Evolutionary conservation across 2,888 invertebrate species (phyloP), one percentile per base, ranked within the genome.

Genomic region (Pandemis heparana): DNA sequence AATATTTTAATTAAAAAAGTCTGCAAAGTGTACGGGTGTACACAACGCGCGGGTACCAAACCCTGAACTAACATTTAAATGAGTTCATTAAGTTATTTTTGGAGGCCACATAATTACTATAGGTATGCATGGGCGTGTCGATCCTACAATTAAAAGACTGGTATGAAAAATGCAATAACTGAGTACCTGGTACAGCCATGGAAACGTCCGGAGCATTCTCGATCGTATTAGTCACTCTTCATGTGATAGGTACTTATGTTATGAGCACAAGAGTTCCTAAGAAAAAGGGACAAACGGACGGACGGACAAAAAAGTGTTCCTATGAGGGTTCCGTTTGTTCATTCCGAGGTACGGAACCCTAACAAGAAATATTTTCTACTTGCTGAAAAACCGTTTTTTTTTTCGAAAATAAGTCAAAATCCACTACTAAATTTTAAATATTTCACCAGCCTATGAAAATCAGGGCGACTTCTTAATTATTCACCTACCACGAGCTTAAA

Each of bases 1-100:
- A 85, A 83, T 84, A 81, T 82, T 85, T 85, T 83, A 85, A 85
- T 84, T 85, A 82, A 85, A 76, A 77, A 86, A 84, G 76, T 78
- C 74, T 64, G 69, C 53, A 38, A 65, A 70, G 69, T 74, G 69
- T 70, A 59, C 39, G 68, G 48, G 73, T 63, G 71, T 71, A 73
- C 51, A 70, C 69, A 65, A 64, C 32, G 69, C 60, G 41, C 48
- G 64, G 64, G 65, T 51, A 65, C 64, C 60, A 61, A 64, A 65
- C 53, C 69, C 69, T 61, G 43, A 74, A 70, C 69, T 74, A 65
- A 70, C 59, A 69, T 74, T 74, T 70, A 70, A 74, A 65, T 74
- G 63, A 64, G 60, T 69, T 63, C 38, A 62, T 67, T 56, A 14
- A 61, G 32, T 60, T 59, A 51, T 9, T 63, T 46, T 69, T 10